phyloP scores from a whole-genome alignment of 92 coral and sea anemone species.

The Zoanthus sansibaricus region DNA sequence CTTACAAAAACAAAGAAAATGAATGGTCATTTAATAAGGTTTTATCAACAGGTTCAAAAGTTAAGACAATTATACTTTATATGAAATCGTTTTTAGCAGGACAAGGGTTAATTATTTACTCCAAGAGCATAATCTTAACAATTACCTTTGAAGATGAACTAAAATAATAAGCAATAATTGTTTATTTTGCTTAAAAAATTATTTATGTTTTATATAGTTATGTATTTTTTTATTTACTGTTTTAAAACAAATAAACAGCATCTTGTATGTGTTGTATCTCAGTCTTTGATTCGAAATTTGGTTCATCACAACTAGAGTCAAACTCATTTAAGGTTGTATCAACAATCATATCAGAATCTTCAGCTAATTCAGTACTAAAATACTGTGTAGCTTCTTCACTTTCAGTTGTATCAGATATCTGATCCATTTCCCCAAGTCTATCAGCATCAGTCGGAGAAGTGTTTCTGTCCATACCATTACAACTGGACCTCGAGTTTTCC shows the following conservation, averaged over 20 bases:
- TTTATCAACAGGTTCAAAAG: no score
- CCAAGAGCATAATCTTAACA: no score
- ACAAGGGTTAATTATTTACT: no score
- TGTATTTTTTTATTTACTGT: neutral
- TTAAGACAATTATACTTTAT: no score
- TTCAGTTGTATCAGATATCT: neutral
- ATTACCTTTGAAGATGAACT: no score
- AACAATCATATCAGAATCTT: neutral
- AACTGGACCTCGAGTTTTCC: neutral
- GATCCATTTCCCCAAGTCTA: neutral
- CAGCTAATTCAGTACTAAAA: neutral
- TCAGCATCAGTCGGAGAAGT: neutral
- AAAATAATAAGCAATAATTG: no score
- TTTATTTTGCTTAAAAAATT: no score
- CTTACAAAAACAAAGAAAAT: no score
- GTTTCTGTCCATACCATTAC: neutral
- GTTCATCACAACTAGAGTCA: neutral
- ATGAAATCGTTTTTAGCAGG: no score
- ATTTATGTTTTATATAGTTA: no score
- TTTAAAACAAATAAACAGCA: conserved; percentile 28
- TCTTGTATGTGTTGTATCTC: conserved; percentile 23
- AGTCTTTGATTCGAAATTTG: neutral
- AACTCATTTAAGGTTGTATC: neutral
- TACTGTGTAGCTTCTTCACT: neutral
- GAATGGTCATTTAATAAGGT: no score